Conservation (phyloP, 2,113 vertebrate species). For the Pongo abelii region DNA sequence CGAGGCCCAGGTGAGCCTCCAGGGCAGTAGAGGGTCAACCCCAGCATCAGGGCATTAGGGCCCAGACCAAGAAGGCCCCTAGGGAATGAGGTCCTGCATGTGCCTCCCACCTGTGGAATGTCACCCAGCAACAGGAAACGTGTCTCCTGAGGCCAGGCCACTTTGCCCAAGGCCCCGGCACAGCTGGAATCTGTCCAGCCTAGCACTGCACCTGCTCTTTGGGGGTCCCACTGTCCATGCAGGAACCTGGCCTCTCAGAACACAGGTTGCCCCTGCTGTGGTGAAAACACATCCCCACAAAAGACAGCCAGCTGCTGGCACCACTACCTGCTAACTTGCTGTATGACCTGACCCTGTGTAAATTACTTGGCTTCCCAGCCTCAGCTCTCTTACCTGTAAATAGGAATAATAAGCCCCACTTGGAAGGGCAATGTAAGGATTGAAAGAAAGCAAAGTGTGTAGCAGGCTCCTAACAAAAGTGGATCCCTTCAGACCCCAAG, state of each 20-base stretch:
- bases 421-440: background rate
- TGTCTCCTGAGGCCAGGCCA: background rate
- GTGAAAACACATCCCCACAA: background rate
- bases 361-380: background rate
- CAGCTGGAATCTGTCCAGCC: background rate
- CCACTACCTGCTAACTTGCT: background rate
- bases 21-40: background rate
- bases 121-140: background rate
- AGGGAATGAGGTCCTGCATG: background rate
- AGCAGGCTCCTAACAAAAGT: background rate
- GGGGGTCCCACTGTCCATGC: background rate
- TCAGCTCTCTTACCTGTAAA: background rate
- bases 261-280: fast-evolving
- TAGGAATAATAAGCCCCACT: background rate
- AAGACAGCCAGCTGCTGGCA: background rate
- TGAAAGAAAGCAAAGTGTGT: background rate
- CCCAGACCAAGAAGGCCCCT: background rate
- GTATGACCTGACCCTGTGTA: background rate
- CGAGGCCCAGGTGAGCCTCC: background rate
- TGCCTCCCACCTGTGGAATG: background rate
- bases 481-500: background rate
- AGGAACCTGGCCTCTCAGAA: background rate
- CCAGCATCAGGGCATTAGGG: background rate
- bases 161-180: background rate
- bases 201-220: background rate